Evolutionary conservation across 2,888 invertebrate species (phyloP), one percentile per base, ranked within the genome.

Genomic region (Hyles lineata): DNA sequence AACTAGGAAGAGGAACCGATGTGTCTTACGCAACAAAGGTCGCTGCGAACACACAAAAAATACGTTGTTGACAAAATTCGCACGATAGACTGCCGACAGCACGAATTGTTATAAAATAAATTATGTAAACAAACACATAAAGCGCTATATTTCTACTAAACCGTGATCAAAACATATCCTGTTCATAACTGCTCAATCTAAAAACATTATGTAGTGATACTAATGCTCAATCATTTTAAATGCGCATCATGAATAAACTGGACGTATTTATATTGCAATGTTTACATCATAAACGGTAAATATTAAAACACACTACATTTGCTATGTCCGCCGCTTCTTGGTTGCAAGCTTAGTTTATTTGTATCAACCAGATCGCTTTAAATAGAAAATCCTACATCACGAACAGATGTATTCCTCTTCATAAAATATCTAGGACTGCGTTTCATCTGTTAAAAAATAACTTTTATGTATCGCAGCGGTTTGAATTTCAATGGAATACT

Each of bases 1-100:
- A 83, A 87, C 84, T 80, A 92, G 92, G 93, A 92, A 92, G 90
- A 92, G 92, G 92, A 92, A 92, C 87, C 80, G 84, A 87, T 85
- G 88, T 85, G 83, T 87, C 86, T 91, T 88, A 90, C 88, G 88
- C 86, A 89, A 90, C 85, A 86, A 88, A 92, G 91, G 90, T 87
- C 90, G 80, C 78, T 71, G 80, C 76, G 82, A 82, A 78, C 79
- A 83, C 84, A 82, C 85, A 87, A 87, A 90, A 88, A 88, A 84
- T 75, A 78, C 79, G 80, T 79, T 80, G 83, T 86, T 85, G 83
- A 87, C 85, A 83, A 87, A 85, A 84, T 86, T 82, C 77, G 82
- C 83, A 82, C 82, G 77, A 81, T 75, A 74, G 77, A 78, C 78
- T 78, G 79, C 74, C 61, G 5, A 60, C 52, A 62, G 62, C 71